A percentile compares a stretch with the other conserved stretches of the same genome.
Conservation (phyloP, 64 coral and sea anemone species). For the Acropora tenuis region DNA sequence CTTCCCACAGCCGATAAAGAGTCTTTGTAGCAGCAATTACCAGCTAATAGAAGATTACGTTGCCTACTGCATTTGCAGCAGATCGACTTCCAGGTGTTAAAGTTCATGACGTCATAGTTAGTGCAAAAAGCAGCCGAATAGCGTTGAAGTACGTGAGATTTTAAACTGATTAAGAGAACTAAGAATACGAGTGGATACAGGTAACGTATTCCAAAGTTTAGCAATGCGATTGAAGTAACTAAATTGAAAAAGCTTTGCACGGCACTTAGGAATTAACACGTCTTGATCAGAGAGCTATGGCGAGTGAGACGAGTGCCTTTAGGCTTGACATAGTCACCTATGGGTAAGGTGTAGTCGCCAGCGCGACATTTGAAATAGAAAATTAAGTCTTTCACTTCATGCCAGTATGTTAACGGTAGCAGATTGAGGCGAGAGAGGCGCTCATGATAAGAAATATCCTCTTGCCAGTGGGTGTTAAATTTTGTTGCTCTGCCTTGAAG, state of each 20-base stretch:
- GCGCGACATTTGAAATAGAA: conserved; percentile 46
- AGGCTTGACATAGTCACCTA: conserved; percentile 7
- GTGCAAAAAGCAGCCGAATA: conserved; percentile 1
- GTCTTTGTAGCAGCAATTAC: too few relatives aligned
- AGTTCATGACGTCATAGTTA: background rate
- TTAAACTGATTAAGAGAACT: conserved; percentile 52
- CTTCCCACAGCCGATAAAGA: too few relatives aligned
- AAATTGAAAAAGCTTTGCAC: conserved; percentile 30
- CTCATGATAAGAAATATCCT: conserved; percentile 41
- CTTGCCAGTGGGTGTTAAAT: conserved; percentile 30
- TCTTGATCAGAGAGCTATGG: conserved; percentile 5
- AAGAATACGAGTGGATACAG: conserved; percentile 4
- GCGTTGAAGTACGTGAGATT: conserved; percentile 26
- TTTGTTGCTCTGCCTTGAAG: conserved; percentile 48
- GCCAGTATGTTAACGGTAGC: conserved; percentile 47
- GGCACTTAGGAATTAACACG: background rate
- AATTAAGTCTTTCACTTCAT: conserved; percentile 42
- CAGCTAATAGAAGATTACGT: too few relatives aligned
- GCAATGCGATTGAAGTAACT: conserved; percentile 32
- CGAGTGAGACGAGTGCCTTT: conserved; percentile 33
- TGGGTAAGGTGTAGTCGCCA: conserved; percentile 18
- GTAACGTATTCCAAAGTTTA: conserved; percentile 29
- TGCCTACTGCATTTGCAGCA: too few relatives aligned
- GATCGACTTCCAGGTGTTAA: too few relatives aligned
- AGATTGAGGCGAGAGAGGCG: conserved; percentile 20